A percentile compares a stretch with the other conserved stretches of the same genome.
Evolutionary conservation across 2,888 invertebrate species (phyloP).

Genomic region (Xestobium rufovillosum): DNA sequence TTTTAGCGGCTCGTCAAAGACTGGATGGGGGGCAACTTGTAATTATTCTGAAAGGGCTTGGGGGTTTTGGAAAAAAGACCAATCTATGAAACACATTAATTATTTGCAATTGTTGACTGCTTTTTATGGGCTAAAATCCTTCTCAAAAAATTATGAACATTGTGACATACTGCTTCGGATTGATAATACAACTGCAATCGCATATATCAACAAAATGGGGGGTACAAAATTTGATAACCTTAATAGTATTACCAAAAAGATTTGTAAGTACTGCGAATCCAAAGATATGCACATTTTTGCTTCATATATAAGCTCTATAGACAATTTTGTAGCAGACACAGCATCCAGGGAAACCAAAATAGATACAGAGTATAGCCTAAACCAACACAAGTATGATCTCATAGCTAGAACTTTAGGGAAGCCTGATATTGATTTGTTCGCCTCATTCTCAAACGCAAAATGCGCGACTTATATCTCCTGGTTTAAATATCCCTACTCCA

Average conservation of each 20-base stretch:
- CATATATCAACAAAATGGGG: slow-evolving; percentile 25
- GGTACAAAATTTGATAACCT: too few relatives aligned
- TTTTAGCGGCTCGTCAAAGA: slow-evolving; percentile 23
- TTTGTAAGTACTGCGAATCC: slow-evolving; percentile 26
- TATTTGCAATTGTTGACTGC: slow-evolving; percentile 24
- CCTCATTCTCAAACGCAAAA: slow-evolving; percentile 13
- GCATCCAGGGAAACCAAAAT: slow-evolving; percentile 5
- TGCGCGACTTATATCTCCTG: too few relatives aligned
- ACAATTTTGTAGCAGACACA: slow-evolving; percentile 17
- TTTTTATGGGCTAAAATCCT: slow-evolving; percentile 22
- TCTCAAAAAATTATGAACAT: slow-evolving; percentile 17
- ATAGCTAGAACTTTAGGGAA: slow-evolving; percentile 9
- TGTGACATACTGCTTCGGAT: slow-evolving; percentile 20
- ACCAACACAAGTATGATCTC: slow-evolving; percentile 5
- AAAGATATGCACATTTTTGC: slow-evolving; percentile 21
- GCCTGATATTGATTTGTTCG: too few relatives aligned
- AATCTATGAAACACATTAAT: too few relatives aligned
- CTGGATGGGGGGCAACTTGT: slow-evolving; percentile 23
- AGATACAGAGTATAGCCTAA: slow-evolving; percentile 16
- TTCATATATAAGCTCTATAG: slow-evolving; percentile 17
- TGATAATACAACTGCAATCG: slow-evolving; percentile 23
- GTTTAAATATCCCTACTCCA: slow-evolving; percentile 10
- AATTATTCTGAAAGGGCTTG: slow-evolving; percentile 15
- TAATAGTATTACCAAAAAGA: too few relatives aligned
- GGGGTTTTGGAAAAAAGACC: too few relatives aligned